Evolutionary conservation across 2,888 invertebrate species (phyloP).

Genomic region (Plagiodera versicolora): DNA sequence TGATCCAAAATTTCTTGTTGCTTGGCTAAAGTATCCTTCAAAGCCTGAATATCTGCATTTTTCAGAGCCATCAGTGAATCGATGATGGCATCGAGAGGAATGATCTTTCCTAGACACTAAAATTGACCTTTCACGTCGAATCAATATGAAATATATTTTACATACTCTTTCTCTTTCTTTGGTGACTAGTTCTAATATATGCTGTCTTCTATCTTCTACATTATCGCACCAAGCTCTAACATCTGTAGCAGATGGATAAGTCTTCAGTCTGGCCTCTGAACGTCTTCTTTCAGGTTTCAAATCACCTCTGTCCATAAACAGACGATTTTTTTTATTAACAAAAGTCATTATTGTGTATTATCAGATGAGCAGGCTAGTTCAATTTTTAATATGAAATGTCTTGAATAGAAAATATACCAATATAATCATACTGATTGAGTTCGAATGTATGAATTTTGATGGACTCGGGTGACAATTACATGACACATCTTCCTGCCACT

Average conservation of each 20-base stretch:
- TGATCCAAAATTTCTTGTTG: constrained; percentile 1
- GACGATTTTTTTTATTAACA: constrained; percentile 19
- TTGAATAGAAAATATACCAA: neutral
- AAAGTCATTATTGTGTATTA: constrained; percentile 20
- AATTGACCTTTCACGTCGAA: constrained; percentile 26
- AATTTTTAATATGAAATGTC: constrained; percentile 3
- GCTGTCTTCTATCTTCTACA: constrained; percentile 59
- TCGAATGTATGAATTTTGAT: constrained; percentile 10
- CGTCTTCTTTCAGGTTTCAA: constrained; percentile 19
- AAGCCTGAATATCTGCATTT: neutral
- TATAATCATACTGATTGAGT: constrained; percentile 7
- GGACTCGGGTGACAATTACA: neutral
- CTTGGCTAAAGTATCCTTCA: constrained; percentile 5
- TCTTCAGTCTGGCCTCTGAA: constrained; percentile 60
- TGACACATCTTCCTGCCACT: neutral
- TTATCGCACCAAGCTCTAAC: constrained; percentile 62
- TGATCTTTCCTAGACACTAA: constrained; percentile 43
- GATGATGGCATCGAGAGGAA: constrained; percentile 49
- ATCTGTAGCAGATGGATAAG: constrained; percentile 60
- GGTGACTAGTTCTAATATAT: constrained; percentile 58
- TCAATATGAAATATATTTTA: neutral
- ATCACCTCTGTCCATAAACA: constrained; percentile 16
- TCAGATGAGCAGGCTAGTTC: neutral
- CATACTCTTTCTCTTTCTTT: constrained; percentile 39
- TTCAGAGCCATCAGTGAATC: constrained; percentile 28